Base-by-base conservation (phyloP, 1,140 invertebrate genomes). In the Bombus difficillimus region DNA sequence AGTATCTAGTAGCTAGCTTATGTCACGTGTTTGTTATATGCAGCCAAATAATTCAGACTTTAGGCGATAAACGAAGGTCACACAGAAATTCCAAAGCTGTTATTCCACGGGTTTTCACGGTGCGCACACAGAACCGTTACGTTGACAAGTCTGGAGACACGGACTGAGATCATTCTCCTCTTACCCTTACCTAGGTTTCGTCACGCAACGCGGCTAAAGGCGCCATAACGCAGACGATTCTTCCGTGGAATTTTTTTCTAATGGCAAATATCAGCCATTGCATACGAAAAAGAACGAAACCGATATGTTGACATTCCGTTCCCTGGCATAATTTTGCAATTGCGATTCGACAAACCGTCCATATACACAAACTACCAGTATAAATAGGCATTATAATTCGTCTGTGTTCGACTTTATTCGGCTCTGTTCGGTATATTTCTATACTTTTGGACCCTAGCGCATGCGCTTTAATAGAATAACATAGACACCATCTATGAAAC, bases 171-270 rank as follows among this genome's bases (percentile, higher is more conserved):
- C 76, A 69, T 69, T 73, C 79, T 75, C 66, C 41, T 43, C 18
- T 76, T 86, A 83, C 83, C 80, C 47, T 83, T 80, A 53, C 88
- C 47, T 62, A 71, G 59, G 34, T 89, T 78, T 85, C 77, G 82
- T 89, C 86, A 85, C 57, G 28, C 68, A 57, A 43, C 22, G 28
- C 22, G 66, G 15, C 41, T 68, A 69, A 53, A 71, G n/a, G 12
- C 57, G 57, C 43, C 18, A 59, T 80, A 79, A 59, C 77, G 57
- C 34, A 34, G 15, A 34, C 8, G 32, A 1, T 12, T 22, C 34
- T 81, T 39, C 25, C 6, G 3, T 10, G 34, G 1, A 32, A 73
- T 34, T 73, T 64, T 62, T 64, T 10, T 43, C 5, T 64, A 53
- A 10, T 18, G 9, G 1, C 28, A 28, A 73, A 53, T 22, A 37